Evolutionary conservation across 2,113 vertebrate species (phyloP).

Genomic region (Cercopithecus mona): DNA sequence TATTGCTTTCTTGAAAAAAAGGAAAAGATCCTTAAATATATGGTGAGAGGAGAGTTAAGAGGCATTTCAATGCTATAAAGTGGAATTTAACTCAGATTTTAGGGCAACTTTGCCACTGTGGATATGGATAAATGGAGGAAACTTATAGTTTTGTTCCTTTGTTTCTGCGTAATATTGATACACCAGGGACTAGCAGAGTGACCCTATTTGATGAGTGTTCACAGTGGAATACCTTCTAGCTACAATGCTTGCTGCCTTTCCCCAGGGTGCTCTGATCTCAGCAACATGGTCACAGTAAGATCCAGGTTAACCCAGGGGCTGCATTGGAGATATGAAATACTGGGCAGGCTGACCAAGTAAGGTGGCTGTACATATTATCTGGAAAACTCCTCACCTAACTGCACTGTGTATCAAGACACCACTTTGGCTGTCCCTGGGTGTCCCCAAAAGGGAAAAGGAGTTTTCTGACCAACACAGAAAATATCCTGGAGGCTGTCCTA

Average conservation of each 20-base stretch:
- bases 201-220: neutral
- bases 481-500: neutral
- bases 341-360: neutral
- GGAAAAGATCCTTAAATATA: neutral
- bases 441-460: neutral
- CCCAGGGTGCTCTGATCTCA: neutral
- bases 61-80: neutral
- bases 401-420: neutral
- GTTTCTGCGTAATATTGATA: neutral
- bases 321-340: neutral
- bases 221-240: neutral
- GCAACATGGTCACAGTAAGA: neutral
- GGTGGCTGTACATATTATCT: neutral
- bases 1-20: neutral
- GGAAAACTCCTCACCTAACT: neutral
- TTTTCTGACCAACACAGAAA: neutral
- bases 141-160: neutral
- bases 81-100: neutral
- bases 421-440: neutral
- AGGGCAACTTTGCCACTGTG: neutral
- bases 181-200: neutral
- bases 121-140: neutral
- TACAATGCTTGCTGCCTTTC: neutral
- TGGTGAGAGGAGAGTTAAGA: neutral
- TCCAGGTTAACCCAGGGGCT: neutral